Conservation (phyloP, 2,797 vertebrate genomes). For the Channallabes apus region DNA sequence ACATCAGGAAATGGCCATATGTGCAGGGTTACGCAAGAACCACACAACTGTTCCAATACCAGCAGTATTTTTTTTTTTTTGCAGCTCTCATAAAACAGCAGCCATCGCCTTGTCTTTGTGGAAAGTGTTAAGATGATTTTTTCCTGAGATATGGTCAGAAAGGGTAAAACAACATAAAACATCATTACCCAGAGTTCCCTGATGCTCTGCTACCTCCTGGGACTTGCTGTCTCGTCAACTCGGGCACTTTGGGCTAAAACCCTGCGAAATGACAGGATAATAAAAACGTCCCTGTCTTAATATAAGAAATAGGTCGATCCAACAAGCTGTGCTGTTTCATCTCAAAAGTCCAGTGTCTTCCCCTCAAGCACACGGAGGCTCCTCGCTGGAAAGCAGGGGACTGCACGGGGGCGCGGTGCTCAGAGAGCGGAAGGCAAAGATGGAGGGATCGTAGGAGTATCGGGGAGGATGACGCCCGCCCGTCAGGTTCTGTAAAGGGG, state of each 20-base stretch:
- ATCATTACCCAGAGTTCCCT: slow-evolving; percentile 31
- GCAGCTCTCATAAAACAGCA: slow-evolving; percentile 29
- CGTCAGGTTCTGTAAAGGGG: slow-evolving; percentile 74
- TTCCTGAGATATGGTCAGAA: slow-evolving; percentile 51
- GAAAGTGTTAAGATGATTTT: slow-evolving; percentile 34
- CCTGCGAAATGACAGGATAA: slow-evolving; percentile 44
- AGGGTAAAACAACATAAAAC: slow-evolving; percentile 36
- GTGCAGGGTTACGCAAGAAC: background rate
- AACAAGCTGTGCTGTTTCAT: slow-evolving; percentile 33
- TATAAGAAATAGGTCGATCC: slow-evolving; percentile 26
- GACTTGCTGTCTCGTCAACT: slow-evolving; percentile 41
- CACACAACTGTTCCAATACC: slow-evolving; percentile 15
- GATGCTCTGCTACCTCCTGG: slow-evolving; percentile 43
- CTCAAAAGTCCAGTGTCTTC: slow-evolving; percentile 29
- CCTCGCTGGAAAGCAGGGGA: slow-evolving; percentile 80
- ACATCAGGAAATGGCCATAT: background rate
- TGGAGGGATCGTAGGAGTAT: slow-evolving; percentile 86
- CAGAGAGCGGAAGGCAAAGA: slow-evolving; percentile 87
- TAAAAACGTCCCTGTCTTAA: slow-evolving; percentile 39
- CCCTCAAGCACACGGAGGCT: slow-evolving; percentile 76
- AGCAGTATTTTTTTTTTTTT: slow-evolving; percentile 7
- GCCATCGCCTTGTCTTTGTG: slow-evolving; percentile 32
- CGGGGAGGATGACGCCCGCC: slow-evolving; percentile 76
- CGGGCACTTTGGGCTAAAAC: slow-evolving; percentile 36
- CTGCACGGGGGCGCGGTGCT: slow-evolving; percentile 85